Evolutionary conservation across 2,797 vertebrate genomes (phyloP), one percentile per base, ranked within the genome.

Genomic region (Sebastiscus albofasciatus): DNA sequence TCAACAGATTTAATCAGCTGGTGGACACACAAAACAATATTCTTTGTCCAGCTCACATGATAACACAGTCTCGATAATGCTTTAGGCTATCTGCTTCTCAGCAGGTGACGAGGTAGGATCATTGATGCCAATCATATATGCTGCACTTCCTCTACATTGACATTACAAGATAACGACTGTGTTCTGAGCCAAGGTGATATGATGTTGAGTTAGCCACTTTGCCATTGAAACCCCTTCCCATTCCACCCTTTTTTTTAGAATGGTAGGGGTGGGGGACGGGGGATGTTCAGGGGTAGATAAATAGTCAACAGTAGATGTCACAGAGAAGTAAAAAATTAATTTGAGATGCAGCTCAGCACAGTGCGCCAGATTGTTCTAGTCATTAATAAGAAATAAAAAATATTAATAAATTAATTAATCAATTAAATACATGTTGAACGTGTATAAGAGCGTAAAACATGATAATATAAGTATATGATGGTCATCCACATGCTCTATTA

Each of bases 251-350:
- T 42, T 42, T 42, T 42, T 42, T 16, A 16, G 14, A 42, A 16
- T 42, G 39, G 39, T 42, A 16, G 14, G 39, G 39, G 39, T 18
- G 0, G 6, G 0, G 39, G 6, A 42, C 0, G 16, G 6, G 14
- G 14, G 14, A 0, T 42, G 0, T 42, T 42, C 14, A 42, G 39
- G 39, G 39, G 39, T 14, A 42, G 39, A 42, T 42, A 42, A 42
- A 42, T 42, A 42, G 3, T 18, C 39, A 42, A 42, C 14, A 42
- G 39, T 42, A 42, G 0, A 0, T 7, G 39, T 16, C 14, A 16
- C 39, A 42, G 16, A 42, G 39, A 42, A 16, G 39, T 42, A 42
- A 16, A 42, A 42, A 6, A 1, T 42, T 42, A 42, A 42, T 16
- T 42, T 42, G 14, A 42, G 39, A 42, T 42, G 39, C 39, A 46